phyloP scores from a whole-genome alignment of 2,888 invertebrate genomes.

The Epistrophe grossulariae region DNA sequence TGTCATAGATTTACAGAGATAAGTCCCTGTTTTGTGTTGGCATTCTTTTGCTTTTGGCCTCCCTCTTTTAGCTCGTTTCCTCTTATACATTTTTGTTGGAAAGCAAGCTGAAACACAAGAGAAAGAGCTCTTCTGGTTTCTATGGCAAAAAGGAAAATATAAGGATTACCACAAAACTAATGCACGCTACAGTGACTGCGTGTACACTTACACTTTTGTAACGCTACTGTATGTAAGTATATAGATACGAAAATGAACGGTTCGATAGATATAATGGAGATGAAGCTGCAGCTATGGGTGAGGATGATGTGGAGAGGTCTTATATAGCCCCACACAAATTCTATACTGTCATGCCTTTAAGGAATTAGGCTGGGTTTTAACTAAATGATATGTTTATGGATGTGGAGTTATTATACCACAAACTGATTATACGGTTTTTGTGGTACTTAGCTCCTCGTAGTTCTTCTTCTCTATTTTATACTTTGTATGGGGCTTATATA shows the following conservation, averaged over 20 bases:
- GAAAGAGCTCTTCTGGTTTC: constrained; percentile 64
- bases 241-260: constrained; percentile 27
- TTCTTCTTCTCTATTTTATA: constrained; percentile 44
- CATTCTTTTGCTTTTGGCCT: constrained; percentile 47
- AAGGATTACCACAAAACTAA: constrained; percentile 70
- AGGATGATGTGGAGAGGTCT: not conserved
- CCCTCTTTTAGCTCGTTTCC: constrained; percentile 22
- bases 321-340: constrained; percentile 3
- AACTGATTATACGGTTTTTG: constrained; percentile 75
- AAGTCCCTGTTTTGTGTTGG: constrained; percentile 66
- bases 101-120: constrained; percentile 28
- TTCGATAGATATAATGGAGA: constrained; percentile 50
- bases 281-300: constrained; percentile 41
- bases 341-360: constrained; percentile 55
- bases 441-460: constrained; percentile 74
- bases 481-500: not conserved
- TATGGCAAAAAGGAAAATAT: constrained; percentile 44
- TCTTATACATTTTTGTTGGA: constrained; percentile 51
- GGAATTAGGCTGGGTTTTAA: constrained; percentile 72
- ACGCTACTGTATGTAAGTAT: constrained; percentile 28
- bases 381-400: constrained; percentile 76
- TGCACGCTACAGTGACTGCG: constrained; percentile 65
- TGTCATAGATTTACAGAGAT: constrained; percentile 69
- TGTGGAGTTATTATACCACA: constrained; percentile 74
- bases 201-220: constrained; percentile 61